Evolutionary conservation across 2,888 invertebrate species (phyloP), one percentile per base, ranked within the genome.

Genomic region (Eupelmus urozonus): DNA sequence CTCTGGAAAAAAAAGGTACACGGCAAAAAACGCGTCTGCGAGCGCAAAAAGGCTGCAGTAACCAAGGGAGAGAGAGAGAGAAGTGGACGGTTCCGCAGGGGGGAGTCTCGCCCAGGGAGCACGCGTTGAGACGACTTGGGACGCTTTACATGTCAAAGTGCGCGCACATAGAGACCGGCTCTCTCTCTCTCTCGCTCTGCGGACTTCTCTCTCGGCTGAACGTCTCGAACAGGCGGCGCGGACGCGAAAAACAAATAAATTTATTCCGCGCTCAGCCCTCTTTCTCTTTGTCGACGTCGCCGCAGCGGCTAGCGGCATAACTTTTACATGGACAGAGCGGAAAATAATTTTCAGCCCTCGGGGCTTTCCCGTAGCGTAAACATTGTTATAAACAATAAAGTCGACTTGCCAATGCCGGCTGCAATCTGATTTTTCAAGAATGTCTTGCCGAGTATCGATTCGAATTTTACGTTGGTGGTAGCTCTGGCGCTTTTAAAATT

Each of bases 231-330:
- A 18, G 20, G 20, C 59, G 62, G 18, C 42, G 57, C 11, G 11
- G 29, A 29, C 60, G 7, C n/a, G 40, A 60, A 62, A 60, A 65
- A 69, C 67, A 75, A 67, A 67, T 60, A 67, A 75, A 67, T 75
- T 59, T 51, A 62, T 69, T 62, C 45, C 49, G 40, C 23, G 42
- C 20, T 53, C 16, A 59, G n/a, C 2, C n/a, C 1, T 4, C 23
- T 20, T 1, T 0, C 49, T 62, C 51, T 62, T 71, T 51, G 23
- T 62, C 62, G 71, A 23, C 25, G 42, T 16, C 13, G 53, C n/a
- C 20, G 20, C 45, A 1, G 18, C 29, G 4, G 2, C n/a, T 29
- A 1, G 49, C 23, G 5, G 13, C 16, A 13, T 34, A 29, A 18
- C 27, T 65, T 65, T 49, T 18, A 57, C 13, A 3, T 16, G 45